phyloP scores from a whole-genome alignment of 1,140 invertebrate genomes.

The Zaprionus kolodkinae region DNA sequence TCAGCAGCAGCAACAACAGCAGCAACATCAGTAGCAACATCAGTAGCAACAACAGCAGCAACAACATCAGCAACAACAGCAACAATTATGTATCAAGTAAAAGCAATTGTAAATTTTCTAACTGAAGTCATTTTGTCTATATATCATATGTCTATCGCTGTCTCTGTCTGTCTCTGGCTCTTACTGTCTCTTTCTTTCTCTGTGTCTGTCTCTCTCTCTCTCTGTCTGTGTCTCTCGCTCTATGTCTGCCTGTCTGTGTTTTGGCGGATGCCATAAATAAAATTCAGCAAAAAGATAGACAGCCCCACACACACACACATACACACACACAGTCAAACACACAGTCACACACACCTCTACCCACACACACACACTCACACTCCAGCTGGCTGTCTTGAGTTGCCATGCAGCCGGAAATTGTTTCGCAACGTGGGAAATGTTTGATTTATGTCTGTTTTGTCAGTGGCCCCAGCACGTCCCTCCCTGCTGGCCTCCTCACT shows the following conservation, averaged over 20 bases:
- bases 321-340: constrained; percentile 1
- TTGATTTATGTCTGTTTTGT: constrained; percentile 78
- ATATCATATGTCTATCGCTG: constrained; percentile 69
- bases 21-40: neutral
- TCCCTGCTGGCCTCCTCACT: neutral
- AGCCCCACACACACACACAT: constrained; percentile 29
- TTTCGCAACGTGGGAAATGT: constrained; percentile 82
- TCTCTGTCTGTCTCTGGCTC: constrained; percentile 3
- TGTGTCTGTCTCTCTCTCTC: constrained; percentile 46
- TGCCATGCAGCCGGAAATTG: constrained; percentile 71
- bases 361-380: constrained; percentile 6
- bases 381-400: constrained; percentile 58
- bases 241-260: constrained; percentile 51
- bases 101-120: constrained; percentile 80
- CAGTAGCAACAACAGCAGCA: constrained; percentile 11
- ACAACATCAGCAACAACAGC: constrained; percentile 42
- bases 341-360: neutral
- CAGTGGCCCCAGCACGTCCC: constrained; percentile 60
- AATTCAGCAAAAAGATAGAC: constrained; percentile 77
- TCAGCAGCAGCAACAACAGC: constrained; percentile 12
- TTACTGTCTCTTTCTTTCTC: constrained; percentile 6
- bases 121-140: constrained; percentile 80
- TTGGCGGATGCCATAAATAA: constrained; percentile 81
- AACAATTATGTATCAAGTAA: constrained; percentile 77
- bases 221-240: neutral